A percentile compares a stretch with the other conserved stretches of the same genome.
These are phyloP conservation scores for Gari tellinella DNA, from an alignment of 2,888 invertebrate species.

Conservation along the genomic window DNA sequence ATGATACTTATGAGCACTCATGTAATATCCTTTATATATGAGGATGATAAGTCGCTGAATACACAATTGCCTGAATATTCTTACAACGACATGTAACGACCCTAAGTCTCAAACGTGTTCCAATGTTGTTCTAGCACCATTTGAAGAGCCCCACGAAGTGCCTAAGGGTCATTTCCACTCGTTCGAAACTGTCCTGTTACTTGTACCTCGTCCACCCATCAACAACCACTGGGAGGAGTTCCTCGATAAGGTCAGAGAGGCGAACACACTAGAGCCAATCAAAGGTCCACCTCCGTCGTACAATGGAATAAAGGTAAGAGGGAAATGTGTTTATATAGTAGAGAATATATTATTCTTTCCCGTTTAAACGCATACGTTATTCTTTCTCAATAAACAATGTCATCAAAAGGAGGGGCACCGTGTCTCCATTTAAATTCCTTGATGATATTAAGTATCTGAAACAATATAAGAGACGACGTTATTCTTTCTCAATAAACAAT, in stretches of 20 bases:
- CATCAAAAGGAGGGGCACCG: slow-evolving; percentile 90
- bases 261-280: slow-evolving; percentile 68
- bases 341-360: too few relatives aligned
- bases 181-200: slow-evolving; percentile 70
- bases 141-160: slow-evolving; percentile 55
- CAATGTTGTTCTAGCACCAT: slow-evolving; percentile 58
- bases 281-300: slow-evolving; percentile 29
- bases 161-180: slow-evolving; percentile 53
- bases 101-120: too few relatives aligned
- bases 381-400: too few relatives aligned
- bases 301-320: not conserved
- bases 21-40: too few relatives aligned
- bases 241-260: slow-evolving; percentile 62
- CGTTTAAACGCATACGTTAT: too few relatives aligned
- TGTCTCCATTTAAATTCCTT: slow-evolving; percentile 88
- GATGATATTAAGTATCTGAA: slow-evolving; percentile 52
- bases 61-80: too few relatives aligned
- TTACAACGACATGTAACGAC: too few relatives aligned
- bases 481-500: too few relatives aligned
- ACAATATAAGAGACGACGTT: too few relatives aligned
- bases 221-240: slow-evolving; percentile 71
- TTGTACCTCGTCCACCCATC: slow-evolving; percentile 69
- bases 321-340: too few relatives aligned
- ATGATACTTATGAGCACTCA: too few relatives aligned
- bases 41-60: too few relatives aligned